Base-by-base conservation (phyloP, 2,113 vertebrate genomes). In the Falco punctatus region DNA sequence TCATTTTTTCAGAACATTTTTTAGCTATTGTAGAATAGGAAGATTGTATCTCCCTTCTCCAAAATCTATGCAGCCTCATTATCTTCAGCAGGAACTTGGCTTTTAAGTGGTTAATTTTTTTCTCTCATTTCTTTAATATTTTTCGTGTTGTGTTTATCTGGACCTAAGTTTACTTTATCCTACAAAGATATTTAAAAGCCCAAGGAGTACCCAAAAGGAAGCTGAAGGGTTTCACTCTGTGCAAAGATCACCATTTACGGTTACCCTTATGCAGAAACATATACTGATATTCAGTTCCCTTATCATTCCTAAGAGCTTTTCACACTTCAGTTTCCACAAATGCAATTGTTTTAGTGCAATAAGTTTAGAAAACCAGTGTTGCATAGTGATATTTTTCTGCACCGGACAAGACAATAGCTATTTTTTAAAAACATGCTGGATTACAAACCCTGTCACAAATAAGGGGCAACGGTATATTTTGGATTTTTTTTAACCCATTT, bases 321-420 rank as follows among this genome's bases (percentile, higher is more conserved):
- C 81, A 94, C 73, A 86, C 86, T 94, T 94, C 87, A 94, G 28
- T 95, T 87, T 96, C 79, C 73, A 96, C 61, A 95, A 86, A 90
- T 77, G 83, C 83, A 92, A 86, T 93, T 96, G 78, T 91, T 97
- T 95, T 91, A 62, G 51, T 95, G 54, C 88, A 95, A 24, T 96
- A 92, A 91, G 16, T 94, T 94, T 80, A 75, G 86, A 94, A 95
- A 96, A 81, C 40, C 77, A 72, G 42, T 93, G 57, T 88, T 93
- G 66, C 69, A 24, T 75, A 69, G 40, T 90, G 88, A 88, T 85
- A 75, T 55, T 94, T 77, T 92, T 92, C 80, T 80, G 86, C 73
- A 58, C 57, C 75, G 80, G 85, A 64, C 80, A 92, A 88, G 67
- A 89, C 33, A 73, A 59, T 86, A 81, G 18, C n/a, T 86, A 38